Conservation (phyloP, 2,888 invertebrate genomes). For the Lepidochitona cinerea region DNA sequence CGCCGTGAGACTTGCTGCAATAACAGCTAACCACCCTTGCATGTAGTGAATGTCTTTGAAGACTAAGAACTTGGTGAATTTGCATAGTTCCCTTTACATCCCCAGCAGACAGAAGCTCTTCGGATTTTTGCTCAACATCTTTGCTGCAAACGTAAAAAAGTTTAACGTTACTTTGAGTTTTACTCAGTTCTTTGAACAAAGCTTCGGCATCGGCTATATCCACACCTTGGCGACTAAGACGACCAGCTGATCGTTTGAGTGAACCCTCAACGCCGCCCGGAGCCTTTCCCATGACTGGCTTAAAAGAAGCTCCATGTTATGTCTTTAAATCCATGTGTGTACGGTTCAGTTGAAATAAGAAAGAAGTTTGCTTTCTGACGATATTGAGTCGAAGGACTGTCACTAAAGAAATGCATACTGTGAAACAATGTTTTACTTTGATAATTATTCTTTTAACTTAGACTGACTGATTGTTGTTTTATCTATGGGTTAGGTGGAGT, state of each 20-base stretch:
- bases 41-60: neutral
- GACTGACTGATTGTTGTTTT: too few relatives aligned
- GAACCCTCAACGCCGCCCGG: constrained; percentile 61
- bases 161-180: neutral
- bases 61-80: neutral
- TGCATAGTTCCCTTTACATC: neutral
- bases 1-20: neutral
- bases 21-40: neutral
- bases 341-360: constrained; percentile 36
- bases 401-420: too few relatives aligned
- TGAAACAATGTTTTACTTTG: too few relatives aligned
- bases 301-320: constrained; percentile 62
- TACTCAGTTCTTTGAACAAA: neutral
- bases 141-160: neutral
- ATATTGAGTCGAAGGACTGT: constrained; percentile 65
- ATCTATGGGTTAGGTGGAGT: too few relatives aligned
- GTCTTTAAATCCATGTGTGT: constrained; percentile 14
- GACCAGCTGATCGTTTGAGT: constrained; percentile 50
- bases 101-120: neutral
- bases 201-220: constrained; percentile 14
- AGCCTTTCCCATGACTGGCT: constrained; percentile 65
- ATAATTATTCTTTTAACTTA: too few relatives aligned
- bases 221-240: constrained; percentile 24
- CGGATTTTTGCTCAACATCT: neutral
- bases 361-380: too few relatives aligned